phyloP scores from a whole-genome alignment of 2,113 vertebrate species.

The Crotalus tigris region DNA sequence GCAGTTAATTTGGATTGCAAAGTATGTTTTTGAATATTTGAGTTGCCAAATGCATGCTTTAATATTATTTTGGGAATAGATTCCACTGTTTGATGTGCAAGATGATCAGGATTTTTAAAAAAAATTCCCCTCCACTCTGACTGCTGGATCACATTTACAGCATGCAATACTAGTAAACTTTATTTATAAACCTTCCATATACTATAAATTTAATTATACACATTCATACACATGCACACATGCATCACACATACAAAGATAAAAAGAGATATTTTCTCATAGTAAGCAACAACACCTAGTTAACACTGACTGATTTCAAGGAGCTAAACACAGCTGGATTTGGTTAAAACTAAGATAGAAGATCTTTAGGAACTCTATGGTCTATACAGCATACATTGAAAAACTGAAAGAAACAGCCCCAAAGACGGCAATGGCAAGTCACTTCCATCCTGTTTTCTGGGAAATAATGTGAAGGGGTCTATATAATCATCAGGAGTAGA shows the following conservation, averaged over 20 bases:
- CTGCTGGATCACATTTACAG: not conserved
- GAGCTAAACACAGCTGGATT: not conserved
- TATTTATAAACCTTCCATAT: not conserved
- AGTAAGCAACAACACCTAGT: not conserved
- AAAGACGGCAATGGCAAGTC: not conserved
- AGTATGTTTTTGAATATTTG: not conserved
- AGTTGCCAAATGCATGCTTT: not conserved
- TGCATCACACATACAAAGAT: not conserved
- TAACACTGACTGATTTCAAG: not conserved
- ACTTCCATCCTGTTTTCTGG: not conserved
- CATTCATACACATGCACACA: not conserved
- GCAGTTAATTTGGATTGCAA: constrained; percentile 18
- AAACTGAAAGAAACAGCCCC: not conserved
- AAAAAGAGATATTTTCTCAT: not conserved
- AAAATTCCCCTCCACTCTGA: not conserved
- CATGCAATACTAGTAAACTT: not conserved
- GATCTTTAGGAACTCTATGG: not conserved
- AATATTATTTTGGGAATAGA: not conserved
- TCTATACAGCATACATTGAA: not conserved
- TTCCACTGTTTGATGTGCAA: not conserved
- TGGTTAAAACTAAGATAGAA: not conserved
- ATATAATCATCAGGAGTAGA: not conserved
- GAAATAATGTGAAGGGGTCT: not conserved
- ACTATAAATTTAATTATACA: not conserved
- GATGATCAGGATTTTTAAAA: not conserved